These are phyloP conservation scores for Xanthorhoe designata DNA, from an alignment of 2,888 invertebrate species.

Conservation along the genomic window DNA sequence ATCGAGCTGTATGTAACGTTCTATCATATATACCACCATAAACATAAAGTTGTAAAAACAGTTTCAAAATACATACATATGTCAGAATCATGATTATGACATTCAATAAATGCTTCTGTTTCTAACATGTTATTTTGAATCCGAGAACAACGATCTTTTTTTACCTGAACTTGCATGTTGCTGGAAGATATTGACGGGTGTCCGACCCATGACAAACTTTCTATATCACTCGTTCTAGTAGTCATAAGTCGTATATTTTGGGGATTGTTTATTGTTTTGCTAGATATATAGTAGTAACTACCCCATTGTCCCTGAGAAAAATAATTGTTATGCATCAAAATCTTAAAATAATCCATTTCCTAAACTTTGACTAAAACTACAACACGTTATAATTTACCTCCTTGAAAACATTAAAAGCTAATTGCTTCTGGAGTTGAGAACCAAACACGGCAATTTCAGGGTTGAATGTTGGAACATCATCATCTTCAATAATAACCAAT, in stretches of 20 bases:
- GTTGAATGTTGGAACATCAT: conserved; percentile 79
- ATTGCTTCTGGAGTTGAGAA: conserved; percentile 84
- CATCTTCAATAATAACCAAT: conserved; percentile 79
- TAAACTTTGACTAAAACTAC: no score
- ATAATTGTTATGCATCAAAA: background rate
- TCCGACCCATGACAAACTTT: conserved; percentile 90
- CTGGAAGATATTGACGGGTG: conserved; percentile 41
- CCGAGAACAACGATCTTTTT: no score
- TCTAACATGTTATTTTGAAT: no score
- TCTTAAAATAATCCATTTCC: no score
- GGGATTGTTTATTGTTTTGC: conserved; percentile 39
- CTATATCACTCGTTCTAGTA: conserved; percentile 88
- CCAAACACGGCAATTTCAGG: conserved; percentile 73
- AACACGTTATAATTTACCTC: conserved; percentile 48
- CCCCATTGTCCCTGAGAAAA: conserved; percentile 66
- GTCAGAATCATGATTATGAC: no score
- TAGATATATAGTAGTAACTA: conserved; percentile 54
- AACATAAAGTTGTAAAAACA: no score
- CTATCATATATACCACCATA: no score
- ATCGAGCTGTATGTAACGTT: no score
- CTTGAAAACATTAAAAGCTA: conserved; percentile 87
- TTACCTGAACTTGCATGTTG: conserved; percentile 55
- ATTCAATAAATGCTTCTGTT: no score
- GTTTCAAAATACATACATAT: no score
- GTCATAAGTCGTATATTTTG: conserved; percentile 87